These are phyloP conservation scores for crab-eating macaque (Macaca fascicularis) DNA, from an alignment of 2,113 vertebrate genomes.

Conservation along the genomic window T2T-MFA8v1.1 NC_088380.1:10765501-10766000, in stretches of 20 bases:
- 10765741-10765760: not conserved
- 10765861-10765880: not conserved
- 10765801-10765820: not conserved
- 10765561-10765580: too few relatives aligned
- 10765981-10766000: not conserved
- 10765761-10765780: accelerated
- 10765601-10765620: not conserved
- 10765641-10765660: not conserved
- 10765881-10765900: not conserved
- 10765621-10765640: not conserved
- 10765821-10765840: not conserved
- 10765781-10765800: not conserved
- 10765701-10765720: not conserved
- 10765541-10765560: too few relatives aligned
- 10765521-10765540: too few relatives aligned
- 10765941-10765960: not conserved
- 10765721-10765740: not conserved
- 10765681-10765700: not conserved
- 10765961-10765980: not conserved
- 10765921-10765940: not conserved
- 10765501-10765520: too few relatives aligned
- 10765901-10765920: not conserved
- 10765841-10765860: not conserved
- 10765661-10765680: not conserved
- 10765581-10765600: too few relatives aligned